Evolutionary conservation across 1,140 invertebrate genomes (phyloP).

Genomic region (Sesamia nonagrioides): DNA sequence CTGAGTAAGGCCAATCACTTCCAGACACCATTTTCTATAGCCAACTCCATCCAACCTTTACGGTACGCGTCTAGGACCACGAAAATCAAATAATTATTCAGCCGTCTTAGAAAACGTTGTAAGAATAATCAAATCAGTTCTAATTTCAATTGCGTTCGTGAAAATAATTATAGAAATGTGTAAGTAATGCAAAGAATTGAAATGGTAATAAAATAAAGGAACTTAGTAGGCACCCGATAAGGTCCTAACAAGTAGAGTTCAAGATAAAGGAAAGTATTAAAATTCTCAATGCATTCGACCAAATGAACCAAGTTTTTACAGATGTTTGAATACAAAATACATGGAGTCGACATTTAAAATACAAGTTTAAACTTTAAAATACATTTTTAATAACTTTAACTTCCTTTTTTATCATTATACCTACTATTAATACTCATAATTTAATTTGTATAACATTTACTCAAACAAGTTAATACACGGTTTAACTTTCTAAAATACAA

Average conservation of each 20-base stretch:
- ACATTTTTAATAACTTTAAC: neutral
- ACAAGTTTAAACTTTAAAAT: neutral
- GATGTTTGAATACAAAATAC: conserved; percentile 63
- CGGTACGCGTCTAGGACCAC: no score
- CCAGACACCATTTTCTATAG: no score
- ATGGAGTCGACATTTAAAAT: conserved; percentile 48
- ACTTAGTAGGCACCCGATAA: conserved; percentile 63
- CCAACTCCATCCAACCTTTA: no score
- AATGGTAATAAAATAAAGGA: conserved; percentile 49
- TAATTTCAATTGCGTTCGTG: no score
- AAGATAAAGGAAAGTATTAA: conserved; percentile 78
- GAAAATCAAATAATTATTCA: no score
- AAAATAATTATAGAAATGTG: conserved; percentile 21
- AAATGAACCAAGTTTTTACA: conserved; percentile 83
- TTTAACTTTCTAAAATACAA: no score
- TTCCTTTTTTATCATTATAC: neutral
- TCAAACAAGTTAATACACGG: no score
- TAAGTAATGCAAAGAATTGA: conserved; percentile 32
- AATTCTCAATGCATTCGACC: conserved; percentile 80
- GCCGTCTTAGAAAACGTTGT: no score
- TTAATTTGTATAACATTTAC: no score
- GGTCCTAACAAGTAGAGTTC: conserved; percentile 77
- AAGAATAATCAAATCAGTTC: no score
- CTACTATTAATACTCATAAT: conserved; percentile 15
- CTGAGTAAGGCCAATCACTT: no score